Evolutionary conservation across 23 tunicate species (phyloP), one percentile per base, ranked within the genome.

Genomic region (Ciona savignyi): DNA sequence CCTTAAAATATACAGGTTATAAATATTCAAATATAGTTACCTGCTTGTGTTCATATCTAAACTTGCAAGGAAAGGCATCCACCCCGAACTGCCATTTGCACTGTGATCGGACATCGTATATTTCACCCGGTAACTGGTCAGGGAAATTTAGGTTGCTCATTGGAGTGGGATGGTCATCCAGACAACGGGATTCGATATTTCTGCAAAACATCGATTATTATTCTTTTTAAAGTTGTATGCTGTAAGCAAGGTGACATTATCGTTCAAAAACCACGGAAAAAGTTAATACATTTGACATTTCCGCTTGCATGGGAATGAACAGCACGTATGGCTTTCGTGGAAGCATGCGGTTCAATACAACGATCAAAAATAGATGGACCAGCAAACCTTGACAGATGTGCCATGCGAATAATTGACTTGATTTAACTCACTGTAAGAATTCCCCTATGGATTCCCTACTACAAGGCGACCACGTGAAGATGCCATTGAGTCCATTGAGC

Each of bases 391-490:
- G 74, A 9, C 56, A 42, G 56, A 42, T 42, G 9, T 42, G 22
- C 26, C 22, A 63, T 22, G 22, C 26, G 67, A 9, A 63, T 11
- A n/a, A 63, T 4, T 63, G 24, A 63, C 67, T 20, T 1, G 28
- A 9, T 33, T 11, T 26, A 25, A 48, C 74, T 82, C 65, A 85
- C 97, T 65, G 75, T 27, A 95, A 33, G 73, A 95, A 95, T 29
- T 85, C 72, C 4, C 33, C 68, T 61, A 95, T 22, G 34, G 95
- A 33, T 26, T 91, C 70, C 27, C 99, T 35, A 34, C 96, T 83
- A 62, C 99, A 95, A 0, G 87, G 30, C 4, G 99, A 95, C 99
- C 99, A 95, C 42, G 95, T 95, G 74, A 88, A 89, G 0, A 91
- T 86, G 2, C 99, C 99, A 48, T 83, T 84, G 26, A 71, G 84